These are phyloP conservation scores for Patella vulgata DNA, from an alignment of 1,140 invertebrate genomes.

Conservation along the genomic window DNA sequence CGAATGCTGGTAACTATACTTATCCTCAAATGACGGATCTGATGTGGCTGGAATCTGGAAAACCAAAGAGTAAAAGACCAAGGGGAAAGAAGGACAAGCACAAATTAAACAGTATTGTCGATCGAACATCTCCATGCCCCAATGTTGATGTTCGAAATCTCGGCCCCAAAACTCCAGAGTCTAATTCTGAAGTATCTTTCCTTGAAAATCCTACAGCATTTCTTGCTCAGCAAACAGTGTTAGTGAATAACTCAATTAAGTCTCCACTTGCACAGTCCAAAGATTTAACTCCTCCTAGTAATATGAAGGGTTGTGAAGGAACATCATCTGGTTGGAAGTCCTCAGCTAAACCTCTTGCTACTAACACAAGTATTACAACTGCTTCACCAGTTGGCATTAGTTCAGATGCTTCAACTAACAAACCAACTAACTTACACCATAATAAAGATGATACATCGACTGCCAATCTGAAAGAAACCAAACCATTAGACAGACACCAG, in stretches of 20 bases:
- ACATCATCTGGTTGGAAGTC: too few species aligned
- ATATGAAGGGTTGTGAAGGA: not conserved
- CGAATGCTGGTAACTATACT: not conserved
- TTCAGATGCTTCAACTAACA: too few species aligned
- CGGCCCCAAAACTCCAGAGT: not conserved
- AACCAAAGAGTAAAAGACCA: conserved; percentile 30
- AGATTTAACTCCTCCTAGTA: not conserved
- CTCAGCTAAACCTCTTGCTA: too few species aligned
- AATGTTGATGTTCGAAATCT: conserved; percentile 50
- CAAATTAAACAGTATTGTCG: conserved; percentile 45
- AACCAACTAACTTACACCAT: too few species aligned
- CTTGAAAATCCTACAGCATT: conserved; percentile 91
- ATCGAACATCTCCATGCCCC: conserved; percentile 50
- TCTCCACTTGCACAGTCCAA: conserved; percentile 14
- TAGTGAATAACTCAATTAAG: conserved; percentile 47
- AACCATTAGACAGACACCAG: too few species aligned
- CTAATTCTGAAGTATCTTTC: conserved; percentile 73
- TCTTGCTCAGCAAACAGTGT: conserved; percentile 69
- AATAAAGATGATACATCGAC: too few species aligned
- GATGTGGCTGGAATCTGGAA: conserved; percentile 29
- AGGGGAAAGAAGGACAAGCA: conserved; percentile 38
- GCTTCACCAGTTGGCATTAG: too few species aligned
- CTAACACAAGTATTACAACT: too few species aligned
- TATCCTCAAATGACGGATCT: conserved; percentile 23
- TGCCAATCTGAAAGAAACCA: too few species aligned